Evolutionary conservation across 2,113 vertebrate genomes (phyloP).

Genomic region (Neotoma lepida): DNA sequence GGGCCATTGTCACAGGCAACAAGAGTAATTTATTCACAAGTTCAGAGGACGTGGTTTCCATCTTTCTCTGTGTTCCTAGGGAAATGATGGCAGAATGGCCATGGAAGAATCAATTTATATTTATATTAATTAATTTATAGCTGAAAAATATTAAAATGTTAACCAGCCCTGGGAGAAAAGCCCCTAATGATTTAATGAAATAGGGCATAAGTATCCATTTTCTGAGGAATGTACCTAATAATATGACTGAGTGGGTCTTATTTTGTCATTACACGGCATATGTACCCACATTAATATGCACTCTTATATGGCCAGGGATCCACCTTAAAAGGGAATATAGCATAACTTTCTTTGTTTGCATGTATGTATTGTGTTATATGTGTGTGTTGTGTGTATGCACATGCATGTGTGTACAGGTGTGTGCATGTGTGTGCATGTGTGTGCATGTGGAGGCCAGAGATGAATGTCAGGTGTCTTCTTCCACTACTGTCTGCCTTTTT

Average conservation of each 20-base stretch:
- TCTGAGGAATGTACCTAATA: background rate
- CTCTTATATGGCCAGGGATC: background rate
- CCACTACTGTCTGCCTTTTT: background rate
- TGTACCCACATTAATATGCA: background rate
- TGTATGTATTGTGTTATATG: background rate
- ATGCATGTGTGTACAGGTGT: background rate
- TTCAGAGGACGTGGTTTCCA: background rate
- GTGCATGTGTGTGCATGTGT: background rate
- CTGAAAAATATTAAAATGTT: conserved; percentile 27
- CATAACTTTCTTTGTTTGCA: background rate
- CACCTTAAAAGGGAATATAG: background rate
- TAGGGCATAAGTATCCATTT: background rate
- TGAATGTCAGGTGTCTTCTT: background rate
- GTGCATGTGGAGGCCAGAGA: background rate
- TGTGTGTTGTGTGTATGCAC: background rate
- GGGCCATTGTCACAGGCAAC: background rate
- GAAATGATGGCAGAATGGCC: conserved; percentile 1
- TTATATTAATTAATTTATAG: conserved; percentile 25
- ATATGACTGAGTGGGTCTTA: background rate
- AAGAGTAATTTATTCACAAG: conserved; percentile 15
- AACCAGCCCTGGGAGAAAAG: background rate
- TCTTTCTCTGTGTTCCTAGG: conserved; percentile 33
- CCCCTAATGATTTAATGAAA: background rate
- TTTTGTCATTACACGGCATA: conserved; percentile 40
- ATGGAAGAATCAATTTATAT: background rate